Percentiles rank a stretch among this genome's conserved stretches.
Conservation (phyloP, 2,888 invertebrate species). For the Hydropsyche betteni region DNA sequence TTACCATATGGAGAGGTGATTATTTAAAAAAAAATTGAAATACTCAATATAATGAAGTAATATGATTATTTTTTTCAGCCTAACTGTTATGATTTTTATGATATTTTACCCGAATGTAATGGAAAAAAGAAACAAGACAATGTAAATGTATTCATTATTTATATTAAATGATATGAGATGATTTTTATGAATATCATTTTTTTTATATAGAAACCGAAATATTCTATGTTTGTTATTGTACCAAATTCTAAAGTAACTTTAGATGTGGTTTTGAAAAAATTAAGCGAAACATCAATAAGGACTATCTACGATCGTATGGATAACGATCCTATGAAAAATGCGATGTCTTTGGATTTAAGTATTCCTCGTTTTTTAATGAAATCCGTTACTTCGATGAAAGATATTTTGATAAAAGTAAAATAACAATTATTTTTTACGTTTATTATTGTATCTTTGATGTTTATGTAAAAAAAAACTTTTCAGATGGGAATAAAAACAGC, state of each 20-base stretch:
- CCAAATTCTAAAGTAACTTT: neutral
- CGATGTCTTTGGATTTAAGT: neutral
- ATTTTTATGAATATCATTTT: neutral
- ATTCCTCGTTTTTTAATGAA: neutral
- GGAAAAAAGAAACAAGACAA: neutral
- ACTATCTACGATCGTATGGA: neutral
- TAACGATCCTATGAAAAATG: neutral
- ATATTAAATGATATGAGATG: neutral
- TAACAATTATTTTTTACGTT: too few relatives aligned
- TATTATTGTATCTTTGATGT: too few relatives aligned
- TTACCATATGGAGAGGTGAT: conserved; percentile 10
- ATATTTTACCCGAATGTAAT: neutral
- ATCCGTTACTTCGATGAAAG: neutral
- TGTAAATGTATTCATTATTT: neutral
- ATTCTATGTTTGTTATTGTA: neutral
- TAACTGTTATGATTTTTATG: conserved; percentile 9
- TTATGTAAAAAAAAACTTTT: conserved; percentile 43
- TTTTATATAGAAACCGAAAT: conserved; percentile 5
- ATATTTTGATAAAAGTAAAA: neutral
- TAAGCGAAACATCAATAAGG: neutral
- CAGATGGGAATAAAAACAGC: conserved; percentile 75
- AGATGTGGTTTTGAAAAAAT: neutral
- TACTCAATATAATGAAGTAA: too few relatives aligned
- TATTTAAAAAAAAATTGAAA: too few relatives aligned
- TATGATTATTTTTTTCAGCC: neutral